Evolutionary conservation across 2,888 invertebrate genomes (phyloP).

Genomic region (Spisula solida): DNA sequence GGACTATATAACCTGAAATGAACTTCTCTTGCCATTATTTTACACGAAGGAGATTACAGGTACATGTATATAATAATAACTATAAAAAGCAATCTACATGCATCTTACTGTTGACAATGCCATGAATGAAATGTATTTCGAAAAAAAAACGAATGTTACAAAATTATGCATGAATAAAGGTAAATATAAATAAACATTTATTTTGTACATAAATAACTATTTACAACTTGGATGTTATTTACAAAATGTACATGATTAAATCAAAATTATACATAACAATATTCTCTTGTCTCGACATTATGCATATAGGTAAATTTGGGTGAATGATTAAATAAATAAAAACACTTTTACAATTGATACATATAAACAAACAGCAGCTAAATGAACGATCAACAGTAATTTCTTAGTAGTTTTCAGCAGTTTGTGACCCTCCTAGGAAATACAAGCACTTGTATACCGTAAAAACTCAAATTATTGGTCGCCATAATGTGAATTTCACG

Average conservation of each 20-base stretch:
- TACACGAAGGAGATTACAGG: not conserved
- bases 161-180: constrained; percentile 11
- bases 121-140: not conserved
- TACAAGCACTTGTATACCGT: no score
- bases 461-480: no score
- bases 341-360: not conserved
- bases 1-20: no score
- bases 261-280: constrained; percentile 12
- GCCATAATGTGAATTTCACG: no score
- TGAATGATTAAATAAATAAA: not conserved
- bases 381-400: no score
- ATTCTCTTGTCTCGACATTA: not conserved
- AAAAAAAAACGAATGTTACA: not conserved
- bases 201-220: constrained; percentile 25
- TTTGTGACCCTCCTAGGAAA: no score
- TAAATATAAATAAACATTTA: constrained; percentile 19
- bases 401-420: no score
- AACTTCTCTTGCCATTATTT: not conserved
- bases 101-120: not conserved
- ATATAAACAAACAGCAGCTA: no score
- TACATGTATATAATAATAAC: no score
- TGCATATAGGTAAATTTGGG: not conserved
- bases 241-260: constrained; percentile 17
- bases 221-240: constrained; percentile 19
- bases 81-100: no score